These are phyloP conservation scores for Alitta virens DNA, from an alignment of 2,888 invertebrate species.

Conservation along the genomic window DNA sequence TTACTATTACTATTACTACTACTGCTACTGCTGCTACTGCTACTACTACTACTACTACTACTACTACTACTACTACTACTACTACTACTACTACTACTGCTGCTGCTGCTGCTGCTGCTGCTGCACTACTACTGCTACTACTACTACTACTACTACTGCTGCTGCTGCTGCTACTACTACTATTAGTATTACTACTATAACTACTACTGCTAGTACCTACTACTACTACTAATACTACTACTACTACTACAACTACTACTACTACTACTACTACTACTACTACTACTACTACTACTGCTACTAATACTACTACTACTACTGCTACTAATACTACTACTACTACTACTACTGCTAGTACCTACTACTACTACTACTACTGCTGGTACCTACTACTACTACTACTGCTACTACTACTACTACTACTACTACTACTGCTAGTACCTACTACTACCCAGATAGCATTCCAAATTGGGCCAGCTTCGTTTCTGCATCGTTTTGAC, in stretches of 20 bases:
- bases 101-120: not conserved
- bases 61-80: not conserved
- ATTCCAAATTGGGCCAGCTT: no score
- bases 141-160: not conserved
- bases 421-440: no score
- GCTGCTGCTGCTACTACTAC: not conserved
- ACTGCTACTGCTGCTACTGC: not conserved
- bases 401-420: not conserved
- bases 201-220: no score
- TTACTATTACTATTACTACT: not conserved
- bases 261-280: not conserved
- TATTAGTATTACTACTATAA: no score
- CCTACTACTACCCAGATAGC: no score
- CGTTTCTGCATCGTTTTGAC: no score
- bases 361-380: no score
- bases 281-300: not conserved
- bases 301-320: no score
- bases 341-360: no score
- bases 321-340: no score
- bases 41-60: not conserved
- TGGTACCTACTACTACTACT: no score
- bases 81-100: not conserved
- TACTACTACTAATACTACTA: no score
- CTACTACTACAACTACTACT: not conserved
- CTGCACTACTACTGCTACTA: not conserved